These are phyloP conservation scores for Schizothorax lantsangensis DNA, from an alignment of 2,797 vertebrate species.

Conservation along the genomic window DNA sequence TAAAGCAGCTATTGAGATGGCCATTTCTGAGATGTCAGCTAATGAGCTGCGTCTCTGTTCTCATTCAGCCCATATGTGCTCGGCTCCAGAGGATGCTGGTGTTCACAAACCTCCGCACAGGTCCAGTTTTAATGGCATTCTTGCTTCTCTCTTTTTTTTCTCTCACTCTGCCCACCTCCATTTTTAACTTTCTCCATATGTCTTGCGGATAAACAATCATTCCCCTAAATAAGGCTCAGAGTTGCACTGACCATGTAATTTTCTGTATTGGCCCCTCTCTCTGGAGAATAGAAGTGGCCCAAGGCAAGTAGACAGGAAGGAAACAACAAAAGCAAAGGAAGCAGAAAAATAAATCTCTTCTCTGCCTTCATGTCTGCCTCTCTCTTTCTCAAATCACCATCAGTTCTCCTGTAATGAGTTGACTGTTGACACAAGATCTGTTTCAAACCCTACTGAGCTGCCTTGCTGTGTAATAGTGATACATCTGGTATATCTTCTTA, in stretches of 20 bases:
- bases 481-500: neutral
- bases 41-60: slow-evolving; percentile 29
- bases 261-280: slow-evolving; percentile 32
- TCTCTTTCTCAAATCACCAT: slow-evolving; percentile 13
- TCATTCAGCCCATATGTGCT: neutral
- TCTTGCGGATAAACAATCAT: slow-evolving; percentile 30
- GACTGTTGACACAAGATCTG: slow-evolving; percentile 10
- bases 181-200: slow-evolving; percentile 31
- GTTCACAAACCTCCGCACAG: slow-evolving; percentile 13
- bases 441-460: neutral
- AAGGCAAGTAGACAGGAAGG: slow-evolving; percentile 25
- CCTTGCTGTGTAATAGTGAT: slow-evolving; percentile 6
- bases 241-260: slow-evolving; percentile 42
- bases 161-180: slow-evolving; percentile 37
- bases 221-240: slow-evolving; percentile 42
- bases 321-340: slow-evolving; percentile 9
- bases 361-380: slow-evolving; percentile 4
- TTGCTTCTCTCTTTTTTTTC: neutral
- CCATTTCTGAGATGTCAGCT: slow-evolving; percentile 17
- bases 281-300: neutral
- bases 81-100: neutral
- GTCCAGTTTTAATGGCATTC: slow-evolving; percentile 2
- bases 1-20: slow-evolving; percentile 19
- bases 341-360: neutral
- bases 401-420: slow-evolving; percentile 6